Base-by-base conservation (phyloP, 2,888 invertebrate genomes). In the Melanostoma scalare region DNA sequence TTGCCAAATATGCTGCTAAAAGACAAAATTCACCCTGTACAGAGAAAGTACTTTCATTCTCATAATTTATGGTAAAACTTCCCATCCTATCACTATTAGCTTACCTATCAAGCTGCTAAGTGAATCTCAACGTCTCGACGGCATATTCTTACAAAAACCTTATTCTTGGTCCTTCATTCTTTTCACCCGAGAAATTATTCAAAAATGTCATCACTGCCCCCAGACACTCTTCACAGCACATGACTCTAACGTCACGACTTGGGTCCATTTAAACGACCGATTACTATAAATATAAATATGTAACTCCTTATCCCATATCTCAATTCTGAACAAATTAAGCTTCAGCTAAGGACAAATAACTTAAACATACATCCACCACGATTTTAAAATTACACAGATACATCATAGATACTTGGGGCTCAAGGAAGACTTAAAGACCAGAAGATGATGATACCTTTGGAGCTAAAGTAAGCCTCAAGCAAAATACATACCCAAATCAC, bases 301-400 rank as follows among this genome's bases (percentile, higher is more conserved):
- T 81, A 76, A 72, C 65, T 72, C 20, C 20, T 20, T 20, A 20
- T 20, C 20, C 20, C 20, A 67, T 76, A 81, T 81, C 81, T 81
- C 76, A 78, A 71, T 75, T 78, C 44, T 67, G 50, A 84, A 84
- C 84, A 84, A 84, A 84, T 84, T 84, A 79, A 38, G 61, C 74
- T 52, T 79, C 84, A 71, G 79, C 79, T 61, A 56, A 79, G 46
- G 60, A 67, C 84, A 78, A 84, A 84, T 79, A 74, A 71, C 65
- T 61, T 48, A 40, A 65, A 75, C 78, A 74, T 75, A 67, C 84
- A 53, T 79, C 71, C 38, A 46, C 69, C 84, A 84, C 74, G 84
- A 71, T 63, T 71, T 55, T 48, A 55, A 69, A 78, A 74, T 74
- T 78, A 55, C 82, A 74, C 60, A 71, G 71, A 67, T 84, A 75